Percentiles rank a stretch among this genome's conserved stretches.
Evolutionary conservation across 2,797 vertebrate species (phyloP).

Genomic region (Dromococcyx pavoninus): DNA sequence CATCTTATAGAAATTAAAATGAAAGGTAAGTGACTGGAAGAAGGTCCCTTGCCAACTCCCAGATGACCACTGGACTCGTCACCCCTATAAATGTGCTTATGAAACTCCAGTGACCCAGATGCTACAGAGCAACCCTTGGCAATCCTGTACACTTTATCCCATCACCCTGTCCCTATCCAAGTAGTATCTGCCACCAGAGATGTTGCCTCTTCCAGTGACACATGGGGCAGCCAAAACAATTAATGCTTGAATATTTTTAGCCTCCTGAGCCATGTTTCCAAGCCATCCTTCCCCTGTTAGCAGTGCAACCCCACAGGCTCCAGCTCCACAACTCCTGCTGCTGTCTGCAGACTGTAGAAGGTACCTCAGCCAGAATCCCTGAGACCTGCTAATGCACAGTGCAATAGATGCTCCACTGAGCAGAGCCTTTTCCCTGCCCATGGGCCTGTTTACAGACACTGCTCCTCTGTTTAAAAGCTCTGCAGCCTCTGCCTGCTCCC

Average conservation of each 20-base stretch:
- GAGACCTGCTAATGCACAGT: background rate
- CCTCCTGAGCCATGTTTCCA: background rate
- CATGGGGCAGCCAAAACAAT: background rate
- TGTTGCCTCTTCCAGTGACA: background rate
- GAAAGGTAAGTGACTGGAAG: background rate
- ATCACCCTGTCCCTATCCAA: background rate
- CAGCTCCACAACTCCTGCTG: background rate
- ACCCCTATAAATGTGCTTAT: background rate
- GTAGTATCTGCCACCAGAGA: background rate
- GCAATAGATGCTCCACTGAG: background rate
- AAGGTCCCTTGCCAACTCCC: background rate
- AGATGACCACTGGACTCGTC: background rate
- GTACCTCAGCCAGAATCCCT: background rate
- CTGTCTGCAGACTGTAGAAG: background rate
- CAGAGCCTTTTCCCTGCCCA: background rate
- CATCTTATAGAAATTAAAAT: background rate
- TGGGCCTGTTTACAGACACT: background rate
- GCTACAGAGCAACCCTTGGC: background rate
- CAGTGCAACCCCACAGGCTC: background rate
- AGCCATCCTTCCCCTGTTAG: background rate
- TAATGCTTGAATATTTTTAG: background rate
- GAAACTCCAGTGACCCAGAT: background rate
- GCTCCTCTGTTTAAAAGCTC: background rate
- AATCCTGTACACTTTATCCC: background rate
- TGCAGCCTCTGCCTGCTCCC: fast-evolving